These are phyloP conservation scores for Lepidurus apus DNA, from an alignment of 1,140 invertebrate genomes.

Conservation along the genomic window DNA sequence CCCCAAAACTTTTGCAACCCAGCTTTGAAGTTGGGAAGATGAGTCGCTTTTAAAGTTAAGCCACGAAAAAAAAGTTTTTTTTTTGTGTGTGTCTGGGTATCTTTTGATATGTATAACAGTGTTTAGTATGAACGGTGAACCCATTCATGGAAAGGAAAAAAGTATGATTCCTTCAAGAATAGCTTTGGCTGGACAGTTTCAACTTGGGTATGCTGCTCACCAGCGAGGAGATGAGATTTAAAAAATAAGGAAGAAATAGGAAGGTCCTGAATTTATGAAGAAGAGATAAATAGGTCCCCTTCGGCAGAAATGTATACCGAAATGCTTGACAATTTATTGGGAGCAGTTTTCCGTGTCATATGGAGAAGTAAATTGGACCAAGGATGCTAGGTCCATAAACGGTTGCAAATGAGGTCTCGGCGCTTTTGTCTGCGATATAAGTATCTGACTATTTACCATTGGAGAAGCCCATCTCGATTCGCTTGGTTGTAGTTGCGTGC, in stretches of 20 bases:
- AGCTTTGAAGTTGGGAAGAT: too few relatives aligned
- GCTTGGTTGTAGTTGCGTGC: too few relatives aligned
- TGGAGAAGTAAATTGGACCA: neutral
- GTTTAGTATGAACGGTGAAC: neutral
- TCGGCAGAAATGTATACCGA: neutral
- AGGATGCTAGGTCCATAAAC: neutral
- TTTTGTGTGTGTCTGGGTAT: too few relatives aligned
- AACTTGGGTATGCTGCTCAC: neutral
- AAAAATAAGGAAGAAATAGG: neutral
- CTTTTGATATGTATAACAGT: too few relatives aligned
- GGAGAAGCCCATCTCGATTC: too few relatives aligned
- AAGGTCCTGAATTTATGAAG: neutral
- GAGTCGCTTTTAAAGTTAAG: too few relatives aligned
- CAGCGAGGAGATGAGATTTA: too few relatives aligned
- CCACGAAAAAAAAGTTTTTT: too few relatives aligned
- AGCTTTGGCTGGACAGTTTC: neutral
- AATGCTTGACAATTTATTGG: constrained; percentile 11
- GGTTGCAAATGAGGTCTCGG: neutral
- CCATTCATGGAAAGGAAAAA: neutral
- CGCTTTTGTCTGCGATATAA: too few relatives aligned
- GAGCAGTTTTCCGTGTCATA: neutral
- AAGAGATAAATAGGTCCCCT: neutral
- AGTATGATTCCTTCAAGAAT: neutral
- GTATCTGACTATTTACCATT: too few relatives aligned
- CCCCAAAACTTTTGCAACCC: too few relatives aligned